Conservation (phyloP, 1,140 invertebrate species). For the Geopemphigus sp. region DNA sequence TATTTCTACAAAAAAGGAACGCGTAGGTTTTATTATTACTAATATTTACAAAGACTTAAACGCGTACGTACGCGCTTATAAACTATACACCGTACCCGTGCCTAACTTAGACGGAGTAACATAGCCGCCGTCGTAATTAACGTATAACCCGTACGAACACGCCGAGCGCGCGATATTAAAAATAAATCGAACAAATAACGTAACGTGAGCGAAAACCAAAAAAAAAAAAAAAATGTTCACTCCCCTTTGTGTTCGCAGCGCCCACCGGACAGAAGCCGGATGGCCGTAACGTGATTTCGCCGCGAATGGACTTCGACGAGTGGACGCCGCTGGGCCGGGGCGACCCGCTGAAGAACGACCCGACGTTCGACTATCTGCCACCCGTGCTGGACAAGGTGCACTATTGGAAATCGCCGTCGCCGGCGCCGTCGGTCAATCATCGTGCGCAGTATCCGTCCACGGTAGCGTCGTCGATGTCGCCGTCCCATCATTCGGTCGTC, state of each 20-base stretch:
- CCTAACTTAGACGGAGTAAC: no score
- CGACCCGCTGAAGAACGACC: conserved; percentile 75
- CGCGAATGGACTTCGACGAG: conserved; percentile 70
- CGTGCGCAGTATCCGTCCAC: conserved; percentile 7
- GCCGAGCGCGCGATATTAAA: no score
- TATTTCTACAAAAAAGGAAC: no score
- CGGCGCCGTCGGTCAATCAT: neutral
- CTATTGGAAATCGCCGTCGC: conserved; percentile 63
- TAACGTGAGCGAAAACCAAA: no score
- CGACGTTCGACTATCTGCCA: conserved; percentile 76
- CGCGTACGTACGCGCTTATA: no score
- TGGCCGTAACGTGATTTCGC: conserved; percentile 60
- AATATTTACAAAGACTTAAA: no score
- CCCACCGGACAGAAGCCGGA: neutral
- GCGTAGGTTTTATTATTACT: no score
- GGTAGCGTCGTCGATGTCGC: neutral
- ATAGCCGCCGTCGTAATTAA: no score
- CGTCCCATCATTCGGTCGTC: neutral
- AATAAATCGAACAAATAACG: no score
- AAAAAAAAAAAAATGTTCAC: no score
- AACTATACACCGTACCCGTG: no score
- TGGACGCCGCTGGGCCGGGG: conserved; percentile 75
- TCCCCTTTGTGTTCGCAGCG: conserved; percentile 16
- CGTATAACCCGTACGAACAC: no score
- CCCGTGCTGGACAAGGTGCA: conserved; percentile 71